A percentile compares a stretch with the other conserved stretches of the same genome.
These are phyloP conservation scores for Spodoptera litura DNA, from an alignment of 1,140 invertebrate genomes.

Conservation along the genomic window DNA sequence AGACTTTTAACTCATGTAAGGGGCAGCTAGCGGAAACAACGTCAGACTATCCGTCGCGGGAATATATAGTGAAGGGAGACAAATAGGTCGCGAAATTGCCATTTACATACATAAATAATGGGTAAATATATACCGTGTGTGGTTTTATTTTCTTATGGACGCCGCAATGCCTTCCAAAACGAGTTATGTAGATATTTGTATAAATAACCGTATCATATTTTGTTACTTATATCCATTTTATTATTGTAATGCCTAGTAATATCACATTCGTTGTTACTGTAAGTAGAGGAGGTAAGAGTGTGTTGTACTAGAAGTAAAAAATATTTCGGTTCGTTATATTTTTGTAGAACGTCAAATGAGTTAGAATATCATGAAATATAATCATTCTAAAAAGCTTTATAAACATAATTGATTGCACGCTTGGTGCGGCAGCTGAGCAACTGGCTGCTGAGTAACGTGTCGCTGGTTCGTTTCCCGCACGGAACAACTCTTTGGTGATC, in stretches of 20 bases:
- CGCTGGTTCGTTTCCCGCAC: no score
- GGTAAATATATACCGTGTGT: conserved; percentile 37
- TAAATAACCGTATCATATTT: conserved; percentile 14
- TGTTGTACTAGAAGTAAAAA: no score
- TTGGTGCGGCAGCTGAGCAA: no score
- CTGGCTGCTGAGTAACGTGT: no score
- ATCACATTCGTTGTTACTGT: no score
- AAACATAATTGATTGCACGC: no score
- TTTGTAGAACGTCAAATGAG: no score
- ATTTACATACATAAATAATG: conserved; percentile 50
- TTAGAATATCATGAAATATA: no score
- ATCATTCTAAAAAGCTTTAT: no score
- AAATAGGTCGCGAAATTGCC: conserved; percentile 48
- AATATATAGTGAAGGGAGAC: conserved; percentile 40
- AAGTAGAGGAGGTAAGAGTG: no score
- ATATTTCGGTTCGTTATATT: no score
- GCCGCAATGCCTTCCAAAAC: conserved; percentile 23
- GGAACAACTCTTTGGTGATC: no score
- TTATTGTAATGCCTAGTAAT: not conserved
- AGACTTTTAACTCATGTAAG: conserved; percentile 13
- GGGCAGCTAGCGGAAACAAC: conserved; percentile 43
- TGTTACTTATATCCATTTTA: conserved; percentile 1
- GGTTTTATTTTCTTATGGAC: conserved; percentile 43
- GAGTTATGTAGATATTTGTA: conserved; percentile 36
- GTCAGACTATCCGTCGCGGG: conserved; percentile 33